A percentile compares a stretch with the other conserved stretches of the same genome.
Conservation (phyloP, 2,888 invertebrate genomes). For the Thera britannica region DNA sequence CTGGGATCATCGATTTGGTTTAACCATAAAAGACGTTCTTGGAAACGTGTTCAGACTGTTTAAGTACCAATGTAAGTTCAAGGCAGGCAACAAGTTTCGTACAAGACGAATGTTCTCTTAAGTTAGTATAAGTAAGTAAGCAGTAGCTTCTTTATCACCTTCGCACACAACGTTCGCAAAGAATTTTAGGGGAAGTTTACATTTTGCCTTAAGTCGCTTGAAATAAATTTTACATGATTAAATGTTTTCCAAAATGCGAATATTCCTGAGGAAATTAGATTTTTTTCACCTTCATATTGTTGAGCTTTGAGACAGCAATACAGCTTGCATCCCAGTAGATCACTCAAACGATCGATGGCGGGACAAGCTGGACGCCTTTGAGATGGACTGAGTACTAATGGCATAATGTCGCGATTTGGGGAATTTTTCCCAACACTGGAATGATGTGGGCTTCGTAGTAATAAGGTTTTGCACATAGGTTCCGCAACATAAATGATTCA, state of each 20-base stretch:
- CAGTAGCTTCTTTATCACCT: constrained; percentile 7
- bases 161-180: constrained; percentile 8
- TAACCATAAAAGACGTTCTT: constrained; percentile 10
- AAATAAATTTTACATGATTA: not conserved
- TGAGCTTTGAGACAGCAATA: too few relatives aligned
- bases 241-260: too few relatives aligned
- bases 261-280: not conserved
- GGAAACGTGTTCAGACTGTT: constrained; percentile 39
- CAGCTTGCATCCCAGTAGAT: too few relatives aligned
- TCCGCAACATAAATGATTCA: too few relatives aligned
- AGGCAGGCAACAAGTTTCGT: constrained; percentile 42
- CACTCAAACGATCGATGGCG: too few relatives aligned
- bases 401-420: too few relatives aligned
- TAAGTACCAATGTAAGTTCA: constrained; percentile 48
- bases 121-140: not conserved
- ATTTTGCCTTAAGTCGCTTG: not conserved
- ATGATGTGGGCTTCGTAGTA: too few relatives aligned
- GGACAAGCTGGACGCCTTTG: too few relatives aligned
- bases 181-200: not conserved
- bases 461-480: too few relatives aligned
- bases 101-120: constrained; percentile 13
- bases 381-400: too few relatives aligned
- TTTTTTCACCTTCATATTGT: too few relatives aligned
- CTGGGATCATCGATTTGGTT: not conserved
- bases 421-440: too few relatives aligned